These are phyloP conservation scores for Montifringilla adamsi DNA, from an alignment of 2,113 vertebrate species.

Conservation along the genomic window DNA sequence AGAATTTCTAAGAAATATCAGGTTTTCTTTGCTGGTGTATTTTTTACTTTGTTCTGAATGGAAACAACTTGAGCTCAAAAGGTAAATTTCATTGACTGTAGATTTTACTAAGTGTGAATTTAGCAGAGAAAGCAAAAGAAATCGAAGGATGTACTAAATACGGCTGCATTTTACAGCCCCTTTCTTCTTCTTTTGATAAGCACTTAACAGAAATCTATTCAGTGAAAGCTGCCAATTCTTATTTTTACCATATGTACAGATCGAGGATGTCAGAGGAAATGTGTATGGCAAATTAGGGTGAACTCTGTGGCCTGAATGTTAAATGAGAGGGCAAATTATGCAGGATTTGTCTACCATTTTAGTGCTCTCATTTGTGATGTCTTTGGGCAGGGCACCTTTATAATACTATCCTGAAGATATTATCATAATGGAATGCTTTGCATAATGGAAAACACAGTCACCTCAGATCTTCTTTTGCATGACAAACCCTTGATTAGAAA, in stretches of 20 bases:
- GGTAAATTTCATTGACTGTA: conserved; percentile 64
- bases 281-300: conserved; percentile 53
- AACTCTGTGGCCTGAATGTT: conserved; percentile 61
- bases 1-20: conserved; percentile 71
- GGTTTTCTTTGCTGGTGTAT: conserved; percentile 58
- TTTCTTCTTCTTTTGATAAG: conserved; percentile 60
- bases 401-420: conserved; percentile 64
- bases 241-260: conserved; percentile 37
- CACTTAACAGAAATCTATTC: conserved; percentile 45
- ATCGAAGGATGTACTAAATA: neutral
- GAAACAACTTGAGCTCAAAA: conserved; percentile 71
- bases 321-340: conserved; percentile 53
- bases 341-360: conserved; percentile 41
- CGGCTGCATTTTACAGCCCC: conserved; percentile 33
- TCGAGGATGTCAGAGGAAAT: conserved; percentile 35
- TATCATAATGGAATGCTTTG: conserved; percentile 72
- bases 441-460: conserved; percentile 65
- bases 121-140: conserved; percentile 44
- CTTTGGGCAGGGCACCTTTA: conserved; percentile 59
- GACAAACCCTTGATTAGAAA: conserved; percentile 79
- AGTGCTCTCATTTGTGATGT: conserved; percentile 44
- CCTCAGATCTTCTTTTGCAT: conserved; percentile 74
- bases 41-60: conserved; percentile 70
- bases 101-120: conserved; percentile 68
- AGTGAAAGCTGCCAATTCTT: conserved; percentile 51